Conservation (phyloP, 2,888 invertebrate species). For the Acrocera orbiculus region DNA sequence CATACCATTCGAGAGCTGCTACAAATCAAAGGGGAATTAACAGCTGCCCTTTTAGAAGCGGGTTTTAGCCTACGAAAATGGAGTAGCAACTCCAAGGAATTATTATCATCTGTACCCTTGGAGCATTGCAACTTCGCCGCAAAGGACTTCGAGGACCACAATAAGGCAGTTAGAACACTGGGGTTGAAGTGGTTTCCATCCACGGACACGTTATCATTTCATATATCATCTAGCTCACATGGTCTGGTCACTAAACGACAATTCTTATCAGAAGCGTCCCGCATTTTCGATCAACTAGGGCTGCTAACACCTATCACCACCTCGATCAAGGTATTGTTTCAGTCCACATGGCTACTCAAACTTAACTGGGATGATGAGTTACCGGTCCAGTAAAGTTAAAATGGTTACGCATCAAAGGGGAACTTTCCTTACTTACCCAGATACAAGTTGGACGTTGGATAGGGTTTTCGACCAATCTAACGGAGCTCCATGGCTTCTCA, state of each 20-base stretch:
- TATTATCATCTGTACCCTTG: neutral
- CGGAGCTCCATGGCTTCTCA: conserved; percentile 10
- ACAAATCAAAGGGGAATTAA: conserved; percentile 7
- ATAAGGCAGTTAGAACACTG: neutral
- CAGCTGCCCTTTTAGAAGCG: conserved; percentile 3
- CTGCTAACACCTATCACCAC: neutral
- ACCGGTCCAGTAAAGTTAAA: neutral
- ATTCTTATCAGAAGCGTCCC: neutral
- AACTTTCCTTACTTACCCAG: neutral
- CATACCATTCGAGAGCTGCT: conserved; percentile 4
- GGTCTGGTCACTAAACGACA: neutral
- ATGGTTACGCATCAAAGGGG: neutral
- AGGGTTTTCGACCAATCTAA: neutral
- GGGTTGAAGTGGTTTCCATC: conserved; percentile 1
- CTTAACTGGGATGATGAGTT: neutral
- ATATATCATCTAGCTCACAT: neutral
- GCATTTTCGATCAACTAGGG: neutral
- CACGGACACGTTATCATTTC: neutral
- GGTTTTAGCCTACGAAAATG: conserved; percentile 10
- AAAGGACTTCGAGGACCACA: neutral
- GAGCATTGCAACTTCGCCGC: neutral
- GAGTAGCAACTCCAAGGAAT: conserved; percentile 5
- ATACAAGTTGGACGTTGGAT: neutral
- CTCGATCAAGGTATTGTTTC: neutral
- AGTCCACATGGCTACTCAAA: neutral